Evolutionary conservation across 2,113 vertebrate genomes (phyloP).

Genomic region (Microtus pennsylvanicus): DNA sequence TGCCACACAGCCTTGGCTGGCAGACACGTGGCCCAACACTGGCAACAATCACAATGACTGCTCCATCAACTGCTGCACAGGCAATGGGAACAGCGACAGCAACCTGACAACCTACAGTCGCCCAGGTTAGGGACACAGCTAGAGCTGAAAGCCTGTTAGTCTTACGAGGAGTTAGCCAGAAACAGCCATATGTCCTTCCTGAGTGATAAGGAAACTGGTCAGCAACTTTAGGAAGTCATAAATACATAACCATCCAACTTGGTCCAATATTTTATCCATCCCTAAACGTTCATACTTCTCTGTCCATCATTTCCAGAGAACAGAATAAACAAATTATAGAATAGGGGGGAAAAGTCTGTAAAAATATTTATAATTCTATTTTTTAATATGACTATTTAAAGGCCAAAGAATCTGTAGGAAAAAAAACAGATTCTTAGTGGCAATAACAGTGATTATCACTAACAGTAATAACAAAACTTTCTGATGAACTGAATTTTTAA

Average conservation of each 20-base stretch:
- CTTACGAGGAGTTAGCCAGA: too few relatives aligned
- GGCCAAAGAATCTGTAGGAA: not conserved
- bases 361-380: not conserved
- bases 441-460: not conserved
- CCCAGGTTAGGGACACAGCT: slow-evolving; percentile 90
- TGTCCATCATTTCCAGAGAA: not conserved
- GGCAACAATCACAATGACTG: slow-evolving; percentile 98
- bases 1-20: slow-evolving; percentile 96
- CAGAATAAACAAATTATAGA: not conserved
- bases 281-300: not conserved
- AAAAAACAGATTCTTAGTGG: not conserved
- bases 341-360: not conserved
- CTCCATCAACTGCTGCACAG: slow-evolving; percentile 98
- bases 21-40: slow-evolving; percentile 98
- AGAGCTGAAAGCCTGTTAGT: accelerated
- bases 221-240: not conserved
- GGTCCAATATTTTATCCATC: not conserved
- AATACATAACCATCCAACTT: not conserved
- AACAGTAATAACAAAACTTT: not conserved
- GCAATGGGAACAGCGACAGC: slow-evolving; percentile 97
- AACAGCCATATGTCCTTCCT: not conserved
- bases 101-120: slow-evolving; percentile 98
- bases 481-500: not conserved
- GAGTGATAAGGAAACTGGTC: not conserved
- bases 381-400: not conserved